Evolutionary conservation across 2,888 invertebrate genomes (phyloP).

Genomic region (Hyppa rectilinea): DNA sequence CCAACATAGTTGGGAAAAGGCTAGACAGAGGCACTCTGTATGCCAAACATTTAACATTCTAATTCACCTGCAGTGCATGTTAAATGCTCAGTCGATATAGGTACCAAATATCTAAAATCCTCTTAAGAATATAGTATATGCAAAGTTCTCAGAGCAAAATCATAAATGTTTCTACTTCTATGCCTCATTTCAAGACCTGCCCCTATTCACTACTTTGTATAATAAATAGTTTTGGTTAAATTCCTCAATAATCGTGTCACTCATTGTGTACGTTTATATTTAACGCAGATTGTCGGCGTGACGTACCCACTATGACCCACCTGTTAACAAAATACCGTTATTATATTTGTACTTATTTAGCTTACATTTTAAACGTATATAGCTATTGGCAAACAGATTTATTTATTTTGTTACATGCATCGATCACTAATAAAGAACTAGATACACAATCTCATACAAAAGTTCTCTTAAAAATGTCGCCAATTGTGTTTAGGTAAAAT

Average conservation of each 20-base stretch:
- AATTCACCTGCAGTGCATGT: background rate
- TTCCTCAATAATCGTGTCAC: conserved; percentile 69
- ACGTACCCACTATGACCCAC: conserved; percentile 69
- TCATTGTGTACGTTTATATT: conserved; percentile 73
- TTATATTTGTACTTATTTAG: conserved; percentile 58
- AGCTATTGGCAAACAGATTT: conserved; percentile 46
- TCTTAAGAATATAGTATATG: too few relatives aligned
- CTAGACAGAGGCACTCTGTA: too few relatives aligned
- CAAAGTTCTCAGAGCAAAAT: conserved; percentile 14
- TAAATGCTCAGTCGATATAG: background rate
- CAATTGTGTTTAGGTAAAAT: too few relatives aligned
- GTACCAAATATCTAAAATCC: background rate
- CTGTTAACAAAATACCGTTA: conserved; percentile 74
- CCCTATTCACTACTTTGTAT: conserved; percentile 52
- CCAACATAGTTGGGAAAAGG: too few relatives aligned
- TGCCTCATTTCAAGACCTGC: conserved; percentile 16
- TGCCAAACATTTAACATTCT: too few relatives aligned
- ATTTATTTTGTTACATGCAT: conserved; percentile 49
- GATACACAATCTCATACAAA: too few relatives aligned
- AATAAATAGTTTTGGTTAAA: conserved; percentile 60
- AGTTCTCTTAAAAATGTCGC: too few relatives aligned
- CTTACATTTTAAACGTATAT: conserved; percentile 43
- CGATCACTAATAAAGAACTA: too few relatives aligned
- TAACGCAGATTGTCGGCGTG: conserved; percentile 73
- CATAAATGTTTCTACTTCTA: conserved; percentile 3